Percentiles rank a stretch among this genome's conserved stretches.
phyloP scores from a whole-genome alignment of 2,888 invertebrate genomes.

The Prosapia bicincta region DNA sequence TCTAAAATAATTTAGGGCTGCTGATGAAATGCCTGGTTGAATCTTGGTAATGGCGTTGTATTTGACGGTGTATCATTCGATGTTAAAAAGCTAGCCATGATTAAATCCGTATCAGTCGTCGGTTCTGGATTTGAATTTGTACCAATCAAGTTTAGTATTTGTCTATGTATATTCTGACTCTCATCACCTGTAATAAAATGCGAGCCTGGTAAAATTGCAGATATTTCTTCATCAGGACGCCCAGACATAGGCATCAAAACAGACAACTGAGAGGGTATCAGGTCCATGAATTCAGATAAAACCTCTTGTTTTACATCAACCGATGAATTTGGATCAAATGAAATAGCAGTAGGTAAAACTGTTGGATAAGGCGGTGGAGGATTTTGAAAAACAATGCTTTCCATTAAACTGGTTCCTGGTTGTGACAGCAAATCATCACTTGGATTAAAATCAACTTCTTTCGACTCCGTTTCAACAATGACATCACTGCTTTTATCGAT shows the following conservation, averaged over 20 bases:
- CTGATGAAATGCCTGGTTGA: constrained; percentile 51
- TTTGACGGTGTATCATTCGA: constrained; percentile 30
- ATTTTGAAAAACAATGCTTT: constrained; percentile 19
- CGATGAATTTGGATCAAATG: constrained; percentile 4
- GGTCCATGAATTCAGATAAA: constrained; percentile 15
- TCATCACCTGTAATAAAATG: constrained; percentile 22
- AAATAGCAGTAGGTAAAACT: constrained; percentile 11
- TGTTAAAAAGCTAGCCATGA: constrained; percentile 24
- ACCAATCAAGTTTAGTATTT: constrained; percentile 19
- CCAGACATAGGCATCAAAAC: constrained; percentile 8
- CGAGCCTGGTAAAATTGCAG: not conserved
- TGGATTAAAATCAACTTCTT: constrained; percentile 4
- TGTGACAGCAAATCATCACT: constrained; percentile 24
- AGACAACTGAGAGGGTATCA: constrained; percentile 10
- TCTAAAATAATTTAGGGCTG: constrained; percentile 39
- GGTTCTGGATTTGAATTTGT: constrained; percentile 22
- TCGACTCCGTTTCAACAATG: not conserved
- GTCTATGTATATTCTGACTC: constrained; percentile 12
- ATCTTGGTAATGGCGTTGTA: constrained; percentile 46
- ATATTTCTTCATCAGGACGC: not conserved
- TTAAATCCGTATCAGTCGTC: constrained; percentile 21
- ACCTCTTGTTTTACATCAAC: constrained; percentile 20
- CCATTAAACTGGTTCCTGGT: constrained; percentile 24
- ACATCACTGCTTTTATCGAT: not conserved
- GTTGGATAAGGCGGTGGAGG: constrained; percentile 22